Conservation (phyloP, 2,113 vertebrate genomes). For the Orcinus orca region DNA sequence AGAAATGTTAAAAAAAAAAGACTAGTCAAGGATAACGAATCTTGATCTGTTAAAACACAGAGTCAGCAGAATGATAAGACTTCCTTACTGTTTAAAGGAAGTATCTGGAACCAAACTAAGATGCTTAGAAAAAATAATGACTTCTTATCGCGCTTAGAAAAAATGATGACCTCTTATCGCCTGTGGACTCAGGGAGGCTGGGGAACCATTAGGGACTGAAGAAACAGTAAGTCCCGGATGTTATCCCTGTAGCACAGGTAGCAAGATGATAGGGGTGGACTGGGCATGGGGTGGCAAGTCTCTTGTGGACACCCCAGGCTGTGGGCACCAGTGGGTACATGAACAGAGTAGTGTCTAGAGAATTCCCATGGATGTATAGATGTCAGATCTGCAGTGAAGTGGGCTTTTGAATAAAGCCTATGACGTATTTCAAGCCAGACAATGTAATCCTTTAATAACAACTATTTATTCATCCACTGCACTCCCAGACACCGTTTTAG, state of each 20-base stretch:
- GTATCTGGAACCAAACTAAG: not conserved
- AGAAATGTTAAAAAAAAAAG: not conserved
- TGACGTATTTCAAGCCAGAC: not conserved
- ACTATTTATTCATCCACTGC: not conserved
- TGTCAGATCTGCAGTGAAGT: not conserved
- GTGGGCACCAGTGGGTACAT: accelerated
- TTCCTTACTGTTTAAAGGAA: not conserved
- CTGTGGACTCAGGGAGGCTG: not conserved
- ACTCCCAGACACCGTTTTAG: not conserved
- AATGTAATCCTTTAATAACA: not conserved
- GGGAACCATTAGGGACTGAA: not conserved
- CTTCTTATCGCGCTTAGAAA: not conserved
- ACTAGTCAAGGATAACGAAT: not conserved
- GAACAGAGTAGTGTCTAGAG: not conserved
- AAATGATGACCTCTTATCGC: not conserved
- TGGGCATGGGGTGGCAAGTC: not conserved
- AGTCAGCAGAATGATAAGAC: not conserved
- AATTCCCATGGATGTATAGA: not conserved
- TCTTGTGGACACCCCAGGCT: not conserved
- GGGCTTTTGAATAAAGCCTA: not conserved
- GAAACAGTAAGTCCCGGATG: not conserved
- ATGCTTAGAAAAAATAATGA: not conserved
- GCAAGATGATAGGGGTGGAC: not conserved
- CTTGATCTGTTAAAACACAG: not conserved
- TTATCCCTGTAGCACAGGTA: not conserved